These are phyloP conservation scores for Calameuta idolon DNA, from an alignment of 2,888 invertebrate species.

Conservation along the genomic window DNA sequence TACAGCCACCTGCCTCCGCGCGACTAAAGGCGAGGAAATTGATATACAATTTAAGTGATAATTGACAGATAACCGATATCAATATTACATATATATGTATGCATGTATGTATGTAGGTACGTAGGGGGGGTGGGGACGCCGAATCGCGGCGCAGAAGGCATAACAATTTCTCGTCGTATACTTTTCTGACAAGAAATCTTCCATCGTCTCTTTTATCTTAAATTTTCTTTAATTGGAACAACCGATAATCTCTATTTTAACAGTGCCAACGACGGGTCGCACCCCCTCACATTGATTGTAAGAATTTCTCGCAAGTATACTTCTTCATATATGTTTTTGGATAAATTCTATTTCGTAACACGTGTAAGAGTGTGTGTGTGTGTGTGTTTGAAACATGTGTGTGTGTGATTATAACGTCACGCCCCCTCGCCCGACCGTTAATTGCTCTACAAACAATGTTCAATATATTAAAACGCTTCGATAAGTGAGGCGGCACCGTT, in stretches of 20 bases:
- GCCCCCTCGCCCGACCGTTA: too few species aligned
- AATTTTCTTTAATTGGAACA: conserved; percentile 7
- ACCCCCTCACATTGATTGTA: conserved; percentile 62
- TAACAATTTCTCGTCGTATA: conserved; percentile 44
- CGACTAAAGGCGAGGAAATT: conserved; percentile 49
- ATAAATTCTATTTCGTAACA: too few species aligned
- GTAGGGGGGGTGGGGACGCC: conserved; percentile 38
- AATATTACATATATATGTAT: conserved; percentile 47
- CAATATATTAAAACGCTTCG: neutral
- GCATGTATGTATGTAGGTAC: too few species aligned
- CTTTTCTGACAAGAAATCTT: conserved; percentile 38
- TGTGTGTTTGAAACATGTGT: too few species aligned
- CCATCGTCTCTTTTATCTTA: conserved; percentile 5
- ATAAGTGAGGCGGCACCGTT: neutral
- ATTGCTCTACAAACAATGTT: neutral
- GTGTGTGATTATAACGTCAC: too few species aligned
- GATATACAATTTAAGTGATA: conserved; percentile 56
- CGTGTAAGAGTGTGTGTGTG: too few species aligned
- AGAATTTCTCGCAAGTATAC: conserved; percentile 56
- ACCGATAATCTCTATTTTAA: conserved; percentile 59
- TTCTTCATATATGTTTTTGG: conserved; percentile 23
- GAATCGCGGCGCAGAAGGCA: conserved; percentile 58
- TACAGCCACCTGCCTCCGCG: neutral
- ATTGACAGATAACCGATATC: conserved; percentile 63
- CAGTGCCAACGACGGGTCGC: conserved; percentile 52